Percentiles rank a stretch among this genome's conserved stretches.
phyloP scores from a whole-genome alignment of 2,797 vertebrate genomes.

The Choloepus didactylus region DNA sequence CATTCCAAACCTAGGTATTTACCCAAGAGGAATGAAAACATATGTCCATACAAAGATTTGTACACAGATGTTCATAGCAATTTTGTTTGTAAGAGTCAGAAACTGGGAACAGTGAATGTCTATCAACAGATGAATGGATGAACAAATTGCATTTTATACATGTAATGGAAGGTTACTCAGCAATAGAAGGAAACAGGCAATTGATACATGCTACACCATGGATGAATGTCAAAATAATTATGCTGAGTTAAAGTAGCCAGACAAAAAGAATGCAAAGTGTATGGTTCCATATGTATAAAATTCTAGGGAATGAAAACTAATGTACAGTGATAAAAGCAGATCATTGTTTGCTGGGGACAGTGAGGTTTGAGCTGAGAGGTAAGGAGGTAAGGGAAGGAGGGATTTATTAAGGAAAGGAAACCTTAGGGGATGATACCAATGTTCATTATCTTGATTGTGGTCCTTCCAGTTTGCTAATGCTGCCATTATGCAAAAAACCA shows the following conservation, averaged over 20 bases:
- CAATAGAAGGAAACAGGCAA: neutral
- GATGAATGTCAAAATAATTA: neutral
- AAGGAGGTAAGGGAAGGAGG: neutral
- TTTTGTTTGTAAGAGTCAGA: neutral
- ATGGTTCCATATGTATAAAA: neutral
- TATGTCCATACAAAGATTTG: neutral
- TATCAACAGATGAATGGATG: neutral
- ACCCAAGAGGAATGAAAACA: neutral
- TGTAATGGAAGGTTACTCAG: neutral
- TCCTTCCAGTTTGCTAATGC: neutral
- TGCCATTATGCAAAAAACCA: too few species aligned
- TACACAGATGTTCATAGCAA: neutral
- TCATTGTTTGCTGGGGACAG: neutral
- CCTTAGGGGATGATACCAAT: neutral
- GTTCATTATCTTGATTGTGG: slow-evolving; percentile 15
- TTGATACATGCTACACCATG: too few species aligned
- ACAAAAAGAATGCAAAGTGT: neutral
- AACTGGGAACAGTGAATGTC: neutral
- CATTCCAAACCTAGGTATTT: neutral
- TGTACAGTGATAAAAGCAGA: neutral
- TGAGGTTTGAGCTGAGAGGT: neutral
- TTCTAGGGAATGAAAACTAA: neutral
- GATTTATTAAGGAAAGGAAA: neutral
- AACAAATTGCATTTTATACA: neutral
- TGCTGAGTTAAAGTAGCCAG: neutral